Evolutionary conservation across 2,888 invertebrate genomes (phyloP).

Genomic region (Drosophila meridionalis): DNA sequence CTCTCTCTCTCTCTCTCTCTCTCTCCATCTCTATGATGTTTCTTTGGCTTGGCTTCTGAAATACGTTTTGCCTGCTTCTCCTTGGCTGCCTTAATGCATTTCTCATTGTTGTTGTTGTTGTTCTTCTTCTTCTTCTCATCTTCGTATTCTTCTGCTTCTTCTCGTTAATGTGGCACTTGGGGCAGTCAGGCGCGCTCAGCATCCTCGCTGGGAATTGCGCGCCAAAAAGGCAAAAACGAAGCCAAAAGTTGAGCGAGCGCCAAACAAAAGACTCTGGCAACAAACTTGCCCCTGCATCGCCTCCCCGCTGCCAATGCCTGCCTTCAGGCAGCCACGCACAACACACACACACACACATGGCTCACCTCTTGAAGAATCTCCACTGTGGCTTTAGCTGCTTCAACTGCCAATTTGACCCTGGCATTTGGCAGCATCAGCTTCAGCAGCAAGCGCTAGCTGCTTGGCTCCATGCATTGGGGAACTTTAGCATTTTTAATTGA

Average conservation of each 20-base stretch:
- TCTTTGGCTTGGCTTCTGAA: neutral
- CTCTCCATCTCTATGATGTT: too few relatives aligned
- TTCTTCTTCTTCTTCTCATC: neutral
- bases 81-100: conserved; percentile 2
- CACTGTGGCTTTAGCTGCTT: conserved; percentile 4
- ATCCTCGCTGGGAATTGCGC: conserved; percentile 50
- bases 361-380: conserved; percentile 20
- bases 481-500: conserved; percentile 7
- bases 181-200: conserved; percentile 64
- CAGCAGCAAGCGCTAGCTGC: neutral
- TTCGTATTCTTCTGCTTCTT: neutral
- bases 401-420: conserved; percentile 34
- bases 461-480: neutral
- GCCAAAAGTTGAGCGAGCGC: conserved; percentile 10
- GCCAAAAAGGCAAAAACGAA: conserved; percentile 63
- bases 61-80: neutral
- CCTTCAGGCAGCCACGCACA: conserved; percentile 47
- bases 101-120: neutral
- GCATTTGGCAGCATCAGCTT: conserved; percentile 32
- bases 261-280: conserved; percentile 48
- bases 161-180: conserved; percentile 64
- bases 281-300: conserved; percentile 27
- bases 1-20: neutral
- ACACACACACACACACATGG: conserved; percentile 20
- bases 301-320: neutral